Evolutionary conservation across 2,888 invertebrate species (phyloP), one percentile per base, ranked within the genome.

Genomic region (Epirrita christyi): DNA sequence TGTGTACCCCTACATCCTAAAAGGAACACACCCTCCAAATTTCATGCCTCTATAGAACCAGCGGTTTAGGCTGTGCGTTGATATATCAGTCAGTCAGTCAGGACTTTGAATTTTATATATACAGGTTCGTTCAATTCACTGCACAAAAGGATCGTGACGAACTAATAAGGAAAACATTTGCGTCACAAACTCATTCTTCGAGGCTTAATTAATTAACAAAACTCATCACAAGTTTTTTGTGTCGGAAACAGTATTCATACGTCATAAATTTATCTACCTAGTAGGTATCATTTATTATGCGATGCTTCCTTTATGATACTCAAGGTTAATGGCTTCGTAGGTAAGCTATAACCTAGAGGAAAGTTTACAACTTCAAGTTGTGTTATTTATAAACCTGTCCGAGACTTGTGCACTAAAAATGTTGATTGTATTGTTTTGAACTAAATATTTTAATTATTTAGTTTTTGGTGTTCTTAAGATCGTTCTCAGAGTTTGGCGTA

Each of bases 341-440:
- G 27, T 41, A 40, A 15, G 7, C 36, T 7, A 11, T 1, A n/a
- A 28, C n/a, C 42, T 6, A 38, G 40, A 41, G 38, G 29, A 29
- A 44, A 32, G 14, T 14, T 51, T 44, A 28, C 45, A 40, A 34
- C n/a, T 49, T n/a, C 11, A 43, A 9, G 9, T 44, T 32, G n/a
- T 44, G 9, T 40, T n/a, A 13, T 43, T 42, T 44, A 34, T 14
- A 32, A 46, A 34, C 34, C 21, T n/a, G 36, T 46, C 7, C 10
- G 0, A 1, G 11, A 43, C 27, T 21, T 10, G 29, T 7, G 29
- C 29, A 28, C 11, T 8, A 7, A 43, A 11, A 43, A 2, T 10
- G 10, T 43, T 43, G 8, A 13, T 9, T 8, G 11, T 43, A 10
- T 28, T 43, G 28, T 7, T 11, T 29, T 43, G n/a, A 41, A 41